phyloP scores from a whole-genome alignment of 2,797 vertebrate species.

The Eospalax fontanierii region DNA sequence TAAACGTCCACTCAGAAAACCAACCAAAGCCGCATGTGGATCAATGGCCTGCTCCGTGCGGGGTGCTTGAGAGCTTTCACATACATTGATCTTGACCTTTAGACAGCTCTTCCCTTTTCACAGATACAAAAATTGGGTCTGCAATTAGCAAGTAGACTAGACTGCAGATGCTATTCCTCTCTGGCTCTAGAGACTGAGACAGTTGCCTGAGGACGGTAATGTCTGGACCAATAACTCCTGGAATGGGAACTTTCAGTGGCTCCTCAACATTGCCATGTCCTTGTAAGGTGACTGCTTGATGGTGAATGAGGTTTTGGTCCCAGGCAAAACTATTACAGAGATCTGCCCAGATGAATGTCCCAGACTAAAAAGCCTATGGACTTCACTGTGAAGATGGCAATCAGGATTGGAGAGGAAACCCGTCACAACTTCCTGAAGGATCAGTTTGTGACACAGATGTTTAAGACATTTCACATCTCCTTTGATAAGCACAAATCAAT shows the following conservation, averaged over 20 bases:
- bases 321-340: not conserved
- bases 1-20: constrained; percentile 46
- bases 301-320: not conserved
- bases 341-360: rapidly evolving
- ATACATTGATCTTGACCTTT: constrained; percentile 11
- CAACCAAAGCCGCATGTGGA: not conserved
- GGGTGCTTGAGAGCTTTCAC: not conserved
- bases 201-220: too few relatives aligned
- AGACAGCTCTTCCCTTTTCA: not conserved
- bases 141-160: not conserved
- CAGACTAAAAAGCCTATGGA: not conserved
- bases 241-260: not conserved
- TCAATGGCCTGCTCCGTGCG: not conserved
- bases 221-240: rapidly evolving
- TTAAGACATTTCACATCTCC: not conserved
- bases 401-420: not conserved
- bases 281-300: not conserved
- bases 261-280: too few relatives aligned
- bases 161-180: rapidly evolving
- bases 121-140: not conserved
- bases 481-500: not conserved
- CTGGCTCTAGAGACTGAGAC: rapidly evolving
- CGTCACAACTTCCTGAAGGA: not conserved
- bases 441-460: not conserved
- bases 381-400: too few relatives aligned